phyloP scores from a whole-genome alignment of 2,113 vertebrate genomes.

The Chaenocephalus aceratus region DNA sequence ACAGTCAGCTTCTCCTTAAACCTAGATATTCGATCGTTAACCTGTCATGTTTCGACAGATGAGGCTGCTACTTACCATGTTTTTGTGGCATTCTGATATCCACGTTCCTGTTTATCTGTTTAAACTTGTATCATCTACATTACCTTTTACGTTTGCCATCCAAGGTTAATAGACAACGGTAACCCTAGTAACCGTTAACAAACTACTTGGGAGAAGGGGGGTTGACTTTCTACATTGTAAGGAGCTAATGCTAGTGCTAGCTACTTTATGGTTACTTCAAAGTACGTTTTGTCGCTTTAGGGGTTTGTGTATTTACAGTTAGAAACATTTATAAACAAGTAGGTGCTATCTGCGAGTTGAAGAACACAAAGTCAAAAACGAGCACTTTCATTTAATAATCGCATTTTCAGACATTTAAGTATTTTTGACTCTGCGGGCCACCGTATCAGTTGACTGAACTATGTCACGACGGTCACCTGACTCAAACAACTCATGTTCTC shows the following conservation, averaged over 20 bases:
- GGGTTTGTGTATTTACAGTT: background rate
- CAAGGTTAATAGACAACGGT: conserved; percentile 2
- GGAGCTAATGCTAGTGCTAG: background rate
- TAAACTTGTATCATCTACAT: background rate
- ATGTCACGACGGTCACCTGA: conserved; percentile 78
- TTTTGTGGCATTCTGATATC: background rate
- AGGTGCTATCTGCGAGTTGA: background rate
- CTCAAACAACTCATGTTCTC: conserved; percentile 44
- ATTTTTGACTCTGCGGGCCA: conserved; percentile 42
- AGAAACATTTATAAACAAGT: background rate
- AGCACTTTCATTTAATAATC: background rate
- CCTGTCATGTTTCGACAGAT: background rate
- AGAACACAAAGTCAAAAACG: background rate
- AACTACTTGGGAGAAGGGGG: conserved; percentile 1
- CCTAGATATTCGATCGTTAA: too few relatives aligned
- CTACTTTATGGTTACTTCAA: background rate
- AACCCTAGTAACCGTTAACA: conserved; percentile 57
- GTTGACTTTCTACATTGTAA: background rate
- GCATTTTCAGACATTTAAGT: background rate
- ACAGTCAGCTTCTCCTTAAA: background rate
- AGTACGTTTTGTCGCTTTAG: background rate
- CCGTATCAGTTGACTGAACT: conserved; percentile 68
- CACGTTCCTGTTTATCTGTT: background rate
- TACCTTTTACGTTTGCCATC: background rate
- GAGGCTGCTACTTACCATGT: conserved; percentile 3